Percentiles rank a stretch among this genome's conserved stretches.
Evolutionary conservation across 1,140 invertebrate species (phyloP).

Genomic region (Plectrocnemia conspersa): DNA sequence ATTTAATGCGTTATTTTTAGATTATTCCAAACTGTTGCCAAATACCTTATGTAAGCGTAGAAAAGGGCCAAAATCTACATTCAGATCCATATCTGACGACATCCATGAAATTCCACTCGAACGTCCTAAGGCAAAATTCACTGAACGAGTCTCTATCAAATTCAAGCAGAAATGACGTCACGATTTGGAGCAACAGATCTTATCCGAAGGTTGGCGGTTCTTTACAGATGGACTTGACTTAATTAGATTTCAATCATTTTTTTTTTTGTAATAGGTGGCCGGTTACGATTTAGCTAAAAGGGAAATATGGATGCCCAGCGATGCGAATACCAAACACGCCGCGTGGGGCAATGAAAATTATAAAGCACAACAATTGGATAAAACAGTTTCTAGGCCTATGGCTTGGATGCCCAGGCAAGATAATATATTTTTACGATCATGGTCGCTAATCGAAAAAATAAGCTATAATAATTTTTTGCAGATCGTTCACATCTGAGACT

Average conservation of each 20-base stretch:
- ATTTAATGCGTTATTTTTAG: background rate
- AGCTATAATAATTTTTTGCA: slow-evolving; percentile 8
- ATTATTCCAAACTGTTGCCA: background rate
- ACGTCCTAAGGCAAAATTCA: background rate
- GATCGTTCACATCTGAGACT: slow-evolving; percentile 8
- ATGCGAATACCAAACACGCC: slow-evolving; percentile 7
- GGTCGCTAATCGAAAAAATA: too few species aligned
- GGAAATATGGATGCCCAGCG: slow-evolving; percentile 12
- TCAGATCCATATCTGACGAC: slow-evolving; percentile 5
- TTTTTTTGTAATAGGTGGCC: background rate
- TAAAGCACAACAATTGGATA: background rate
- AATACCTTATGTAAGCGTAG: slow-evolving; percentile 6
- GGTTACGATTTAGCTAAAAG: background rate
- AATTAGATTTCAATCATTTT: background rate
- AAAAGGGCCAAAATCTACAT: background rate
- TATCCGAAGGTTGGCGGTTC: slow-evolving; percentile 12
- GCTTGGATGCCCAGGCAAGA: slow-evolving; percentile 2
- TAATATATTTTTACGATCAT: slow-evolving; percentile 1
- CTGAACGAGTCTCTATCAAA: background rate
- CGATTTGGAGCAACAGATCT: background rate
- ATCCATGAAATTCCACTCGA: background rate
- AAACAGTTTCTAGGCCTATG: background rate
- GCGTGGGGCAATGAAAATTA: slow-evolving; percentile 20
- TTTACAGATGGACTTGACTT: background rate
- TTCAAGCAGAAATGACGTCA: slow-evolving; percentile 5